Conservation (phyloP, 2,797 vertebrate species). For the Poeciliopsis presidionis region DNA sequence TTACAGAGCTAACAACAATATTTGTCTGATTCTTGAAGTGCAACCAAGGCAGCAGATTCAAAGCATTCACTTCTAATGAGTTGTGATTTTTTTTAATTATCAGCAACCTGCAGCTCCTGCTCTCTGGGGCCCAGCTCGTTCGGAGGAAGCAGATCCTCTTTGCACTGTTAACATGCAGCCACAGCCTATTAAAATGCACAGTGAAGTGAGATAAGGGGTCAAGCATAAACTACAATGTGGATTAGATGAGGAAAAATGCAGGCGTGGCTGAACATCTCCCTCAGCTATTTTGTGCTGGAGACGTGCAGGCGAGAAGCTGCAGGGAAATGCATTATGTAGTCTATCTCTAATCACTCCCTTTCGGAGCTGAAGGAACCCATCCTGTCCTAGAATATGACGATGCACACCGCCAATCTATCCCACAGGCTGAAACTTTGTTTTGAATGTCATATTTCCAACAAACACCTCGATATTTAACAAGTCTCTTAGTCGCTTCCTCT, state of each 20-base stretch:
- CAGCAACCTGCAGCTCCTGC: conserved; percentile 7
- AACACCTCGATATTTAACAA: conserved; percentile 3
- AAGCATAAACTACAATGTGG: conserved; percentile 32
- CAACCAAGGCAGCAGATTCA: conserved; percentile 5
- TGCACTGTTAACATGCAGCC: conserved; percentile 16
- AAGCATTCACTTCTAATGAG: conserved; percentile 5
- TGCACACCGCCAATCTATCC: conserved; percentile 15
- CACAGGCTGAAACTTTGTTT: conserved; percentile 33
- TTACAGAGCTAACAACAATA: conserved; percentile 7
- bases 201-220: conserved; percentile 42
- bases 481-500: conserved; percentile 32
- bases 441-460: conserved; percentile 29
- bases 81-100: not conserved
- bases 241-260: conserved; percentile 38
- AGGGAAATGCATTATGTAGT: conserved; percentile 22
- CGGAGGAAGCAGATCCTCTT: conserved; percentile 16
- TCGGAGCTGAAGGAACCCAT: conserved; percentile 29
- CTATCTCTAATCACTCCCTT: conserved; percentile 35
- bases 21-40: conserved; percentile 3
- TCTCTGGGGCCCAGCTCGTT: conserved; percentile 15
- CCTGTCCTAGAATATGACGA: conserved; percentile 32
- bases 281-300: conserved; percentile 38
- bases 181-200: conserved; percentile 49
- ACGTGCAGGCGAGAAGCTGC: conserved; percentile 23
- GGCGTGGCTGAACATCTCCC: conserved; percentile 42